Conservation (phyloP, 2,113 vertebrate genomes). For the Nycticebus coucang region DNA sequence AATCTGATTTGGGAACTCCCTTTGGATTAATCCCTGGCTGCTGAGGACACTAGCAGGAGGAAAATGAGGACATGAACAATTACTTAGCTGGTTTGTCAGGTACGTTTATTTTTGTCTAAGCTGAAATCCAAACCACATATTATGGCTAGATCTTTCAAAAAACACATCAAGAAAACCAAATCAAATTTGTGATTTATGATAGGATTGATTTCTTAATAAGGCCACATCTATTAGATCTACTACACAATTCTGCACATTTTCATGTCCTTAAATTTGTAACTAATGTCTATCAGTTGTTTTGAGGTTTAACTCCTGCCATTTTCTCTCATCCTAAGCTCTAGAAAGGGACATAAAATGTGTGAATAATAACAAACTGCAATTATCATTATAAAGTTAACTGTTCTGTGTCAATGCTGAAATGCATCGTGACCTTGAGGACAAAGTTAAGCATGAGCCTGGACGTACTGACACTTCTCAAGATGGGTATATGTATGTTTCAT, state of each 20-base stretch:
- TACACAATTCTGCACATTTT: not conserved
- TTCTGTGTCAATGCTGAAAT: not conserved
- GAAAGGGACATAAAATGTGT: not conserved
- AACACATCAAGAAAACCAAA: not conserved
- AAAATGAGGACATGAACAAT: not conserved
- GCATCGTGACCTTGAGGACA: not conserved
- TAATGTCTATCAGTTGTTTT: not conserved
- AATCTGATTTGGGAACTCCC: not conserved
- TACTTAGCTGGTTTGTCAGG: not conserved
- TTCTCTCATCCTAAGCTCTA: not conserved
- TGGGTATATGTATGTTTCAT: not conserved
- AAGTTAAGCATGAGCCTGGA: not conserved
- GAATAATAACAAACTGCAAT: not conserved
- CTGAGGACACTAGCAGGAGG: not conserved
- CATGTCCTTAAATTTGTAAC: not conserved
- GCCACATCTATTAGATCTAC: not conserved
- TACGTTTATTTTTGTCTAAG: conserved; percentile 15
- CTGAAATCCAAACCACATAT: not conserved
- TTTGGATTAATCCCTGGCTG: not conserved
- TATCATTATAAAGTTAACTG: conserved; percentile 29
- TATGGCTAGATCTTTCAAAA: not conserved
- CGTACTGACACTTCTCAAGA: not conserved
- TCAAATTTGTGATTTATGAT: not conserved
- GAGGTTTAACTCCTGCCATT: not conserved
- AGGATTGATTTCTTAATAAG: not conserved